These are phyloP conservation scores for Clostera curtula DNA, from an alignment of 2,888 invertebrate species.

Conservation along the genomic window DNA sequence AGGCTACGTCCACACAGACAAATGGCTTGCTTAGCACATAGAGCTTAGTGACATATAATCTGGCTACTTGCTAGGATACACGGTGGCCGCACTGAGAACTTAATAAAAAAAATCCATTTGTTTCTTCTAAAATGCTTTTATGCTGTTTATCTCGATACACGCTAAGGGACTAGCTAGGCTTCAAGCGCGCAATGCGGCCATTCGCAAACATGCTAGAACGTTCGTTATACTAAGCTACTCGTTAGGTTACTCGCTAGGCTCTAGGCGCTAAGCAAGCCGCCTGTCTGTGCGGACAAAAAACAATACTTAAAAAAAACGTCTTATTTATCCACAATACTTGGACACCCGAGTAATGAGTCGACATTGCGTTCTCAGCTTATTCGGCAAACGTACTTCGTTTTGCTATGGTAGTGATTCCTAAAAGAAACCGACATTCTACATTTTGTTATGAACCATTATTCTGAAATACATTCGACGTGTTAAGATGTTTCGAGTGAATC, in stretches of 20 bases:
- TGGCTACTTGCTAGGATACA: too few species aligned
- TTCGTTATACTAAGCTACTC: conserved; percentile 1
- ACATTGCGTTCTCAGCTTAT: conserved; percentile 10
- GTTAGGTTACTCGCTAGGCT: conserved; percentile 4
- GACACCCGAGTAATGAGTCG: neutral
- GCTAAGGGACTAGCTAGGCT: conserved; percentile 4
- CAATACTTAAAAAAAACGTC: too few species aligned
- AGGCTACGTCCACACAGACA: too few species aligned
- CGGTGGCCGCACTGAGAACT: too few species aligned
- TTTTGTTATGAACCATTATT: too few species aligned
- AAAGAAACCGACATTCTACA: too few species aligned
- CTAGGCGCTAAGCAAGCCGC: conserved; percentile 1
- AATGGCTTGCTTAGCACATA: too few species aligned
- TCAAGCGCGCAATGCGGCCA: conserved; percentile 4
- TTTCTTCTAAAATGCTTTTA: neutral
- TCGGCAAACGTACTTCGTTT: conserved; percentile 9
- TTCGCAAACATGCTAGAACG: conserved; percentile 1
- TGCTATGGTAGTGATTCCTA: conserved; percentile 15
- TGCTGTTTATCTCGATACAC: conserved; percentile 4
- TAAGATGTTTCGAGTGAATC: too few species aligned
- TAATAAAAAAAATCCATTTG: too few species aligned
- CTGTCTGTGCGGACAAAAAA: too few species aligned
- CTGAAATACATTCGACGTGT: too few species aligned
- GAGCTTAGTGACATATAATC: too few species aligned
- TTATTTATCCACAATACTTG: neutral